These are phyloP conservation scores for Sceliomorpha sp. DNA, from an alignment of 2,888 invertebrate species.

Conservation along the genomic window DNA sequence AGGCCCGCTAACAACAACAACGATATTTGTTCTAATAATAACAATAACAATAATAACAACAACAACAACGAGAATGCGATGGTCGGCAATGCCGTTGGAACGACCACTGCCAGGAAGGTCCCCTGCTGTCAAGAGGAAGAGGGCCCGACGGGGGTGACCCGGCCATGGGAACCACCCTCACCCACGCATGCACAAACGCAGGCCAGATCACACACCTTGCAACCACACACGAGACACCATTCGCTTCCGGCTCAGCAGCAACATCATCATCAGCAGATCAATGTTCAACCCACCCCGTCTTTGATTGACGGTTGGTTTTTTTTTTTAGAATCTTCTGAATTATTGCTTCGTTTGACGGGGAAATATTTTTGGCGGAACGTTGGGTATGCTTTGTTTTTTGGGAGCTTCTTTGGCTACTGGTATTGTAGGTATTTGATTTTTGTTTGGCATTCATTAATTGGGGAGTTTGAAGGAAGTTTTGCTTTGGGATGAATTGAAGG, in stretches of 20 bases:
- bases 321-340: no score
- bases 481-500: no score
- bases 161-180: slow-evolving; percentile 77
- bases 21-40: slow-evolving; percentile 59
- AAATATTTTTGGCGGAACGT: no score
- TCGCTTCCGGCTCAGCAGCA: slow-evolving; percentile 68
- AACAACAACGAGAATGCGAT: slow-evolving; percentile 53
- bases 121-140: slow-evolving; percentile 74
- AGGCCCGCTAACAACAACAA: slow-evolving; percentile 63
- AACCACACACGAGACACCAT: slow-evolving; percentile 67
- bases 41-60: slow-evolving; percentile 59
- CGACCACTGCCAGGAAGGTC: slow-evolving; percentile 58
- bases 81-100: slow-evolving; percentile 36
- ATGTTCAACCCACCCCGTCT: slow-evolving; percentile 66
- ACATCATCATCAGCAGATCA: slow-evolving; percentile 71
- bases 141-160: slow-evolving; percentile 66
- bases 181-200: slow-evolving; percentile 69
- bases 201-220: slow-evolving; percentile 68
- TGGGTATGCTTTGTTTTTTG: no score
- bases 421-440: no score
- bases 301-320: slow-evolving; percentile 69
- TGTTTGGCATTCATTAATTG: no score
- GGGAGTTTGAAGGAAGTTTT: no score
- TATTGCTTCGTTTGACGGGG: no score
- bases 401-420: no score